Conservation (phyloP, 2,113 vertebrate genomes). For the Pachypanchax playfairii region DNA sequence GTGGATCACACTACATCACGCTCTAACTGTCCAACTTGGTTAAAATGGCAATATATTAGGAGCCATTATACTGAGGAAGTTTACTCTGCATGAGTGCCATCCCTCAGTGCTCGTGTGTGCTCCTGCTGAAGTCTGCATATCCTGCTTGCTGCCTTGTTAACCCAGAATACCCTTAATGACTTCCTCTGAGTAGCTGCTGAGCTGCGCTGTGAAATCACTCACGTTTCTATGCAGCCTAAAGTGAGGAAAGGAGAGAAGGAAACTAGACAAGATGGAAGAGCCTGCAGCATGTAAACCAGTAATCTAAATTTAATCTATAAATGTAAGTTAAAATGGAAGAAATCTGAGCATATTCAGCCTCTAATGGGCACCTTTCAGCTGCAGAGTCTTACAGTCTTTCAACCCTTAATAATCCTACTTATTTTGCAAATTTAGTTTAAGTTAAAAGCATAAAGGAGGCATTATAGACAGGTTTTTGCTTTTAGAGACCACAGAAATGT, state of each 20-base stretch:
- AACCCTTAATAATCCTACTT: not conserved
- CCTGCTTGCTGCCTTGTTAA: conserved; percentile 73
- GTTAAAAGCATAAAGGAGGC: not conserved
- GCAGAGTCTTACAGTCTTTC: not conserved
- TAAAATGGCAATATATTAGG: conserved; percentile 50
- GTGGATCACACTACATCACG: conserved; percentile 45
- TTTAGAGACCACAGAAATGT: conserved; percentile 52
- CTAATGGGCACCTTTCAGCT: conserved; percentile 16
- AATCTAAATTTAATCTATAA: too few species aligned
- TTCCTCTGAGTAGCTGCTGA: conserved; percentile 65
- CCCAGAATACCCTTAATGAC: conserved; percentile 74
- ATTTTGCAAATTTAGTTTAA: not conserved
- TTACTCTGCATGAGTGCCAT: conserved; percentile 73
- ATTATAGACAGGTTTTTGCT: conserved; percentile 3
- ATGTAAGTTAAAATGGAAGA: conserved; percentile 24
- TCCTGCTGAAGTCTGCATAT: conserved; percentile 74
- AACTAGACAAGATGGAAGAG: conserved; percentile 10
- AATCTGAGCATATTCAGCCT: conserved; percentile 21
- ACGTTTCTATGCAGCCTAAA: conserved; percentile 69
- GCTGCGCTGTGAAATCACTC: conserved; percentile 73
- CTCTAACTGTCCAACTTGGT: conserved; percentile 49
- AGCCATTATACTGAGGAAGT: conserved; percentile 62
- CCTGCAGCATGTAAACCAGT: not conserved
- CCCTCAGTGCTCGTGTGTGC: conserved; percentile 58
- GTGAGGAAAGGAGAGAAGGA: conserved; percentile 36